Base-by-base conservation (phyloP, 30 jellyfish, hydroid and myxozoan genomes). In the Aurelia sp. region DNA sequence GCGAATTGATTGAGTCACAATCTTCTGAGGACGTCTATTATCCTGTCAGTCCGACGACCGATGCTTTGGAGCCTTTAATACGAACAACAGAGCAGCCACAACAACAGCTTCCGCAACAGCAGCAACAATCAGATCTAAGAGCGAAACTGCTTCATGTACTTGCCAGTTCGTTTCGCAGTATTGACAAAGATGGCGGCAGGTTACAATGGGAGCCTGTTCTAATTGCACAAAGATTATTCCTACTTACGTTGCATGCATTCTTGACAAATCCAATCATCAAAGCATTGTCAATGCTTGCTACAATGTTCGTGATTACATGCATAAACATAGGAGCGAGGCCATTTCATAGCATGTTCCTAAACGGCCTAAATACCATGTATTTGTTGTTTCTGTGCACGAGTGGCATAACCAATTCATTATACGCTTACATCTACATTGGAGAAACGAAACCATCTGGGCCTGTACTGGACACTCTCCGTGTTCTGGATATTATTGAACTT, bases 181-280 rank as follows among this genome's bases (percentile, higher is more conserved):
- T 5, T 3, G 44, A 30, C 31, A 65, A 65, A 22, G 44, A 3
- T 17, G 18, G 19, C 37, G 44, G 19, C 37, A n/a, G 80, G 13
- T 16, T 70, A 23, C 23, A 35, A 33, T 70, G 80, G 80, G 80
- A 70, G 23, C 80, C 80, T 48, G 62, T 37, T 0, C 51, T 70
- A 0, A 70, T 70, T 23, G n/a, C n/a, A 20, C 80, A 70, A 65
- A n/a, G 76, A 17, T 30, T 65, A 1, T 7, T 65, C 15, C 51
- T 65, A 0, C 76, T 65, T 13, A 20, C 19, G 19, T 20, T 65
- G 19, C 76, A 65, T 30, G 51, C 76, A 13, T 65, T 65, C 18
- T 2, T 65, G 51, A 65, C 30, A 1, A 65, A 65, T 13, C 76
- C 76, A 31, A 13, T 65, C 3, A 20, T 20, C 10, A 58, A 58